These are phyloP conservation scores for Rhagologus leucostigma DNA, from an alignment of 2,113 vertebrate species.

Conservation along the genomic window DNA sequence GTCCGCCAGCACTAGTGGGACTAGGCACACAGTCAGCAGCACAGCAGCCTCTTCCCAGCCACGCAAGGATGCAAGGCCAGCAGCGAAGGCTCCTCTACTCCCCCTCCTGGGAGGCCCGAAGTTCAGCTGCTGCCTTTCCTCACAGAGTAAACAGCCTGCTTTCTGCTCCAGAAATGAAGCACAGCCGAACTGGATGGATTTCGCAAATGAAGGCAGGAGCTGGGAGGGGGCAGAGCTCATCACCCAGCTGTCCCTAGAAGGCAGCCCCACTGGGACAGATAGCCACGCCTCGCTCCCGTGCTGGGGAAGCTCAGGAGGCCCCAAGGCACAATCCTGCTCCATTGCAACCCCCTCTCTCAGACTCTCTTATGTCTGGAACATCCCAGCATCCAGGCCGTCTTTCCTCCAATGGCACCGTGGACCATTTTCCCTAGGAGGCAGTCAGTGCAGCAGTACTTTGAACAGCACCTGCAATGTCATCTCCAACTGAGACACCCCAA, in stretches of 20 bases:
- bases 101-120: conserved; percentile 23
- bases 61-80: too few relatives aligned
- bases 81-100: conserved; percentile 3
- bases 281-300: accelerated
- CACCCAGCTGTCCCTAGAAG: not conserved
- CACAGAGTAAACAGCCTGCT: not conserved
- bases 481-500: not conserved
- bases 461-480: accelerated
- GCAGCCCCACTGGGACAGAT: not conserved
- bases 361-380: not conserved
- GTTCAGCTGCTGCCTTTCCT: not conserved
- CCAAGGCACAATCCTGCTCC: accelerated
- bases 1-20: accelerated
- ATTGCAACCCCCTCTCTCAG: not conserved
- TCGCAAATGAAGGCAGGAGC: not conserved
- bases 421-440: not conserved
- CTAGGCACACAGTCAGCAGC: not conserved
- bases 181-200: not conserved
- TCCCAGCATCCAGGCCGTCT: accelerated
- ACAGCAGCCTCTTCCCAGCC: not conserved
- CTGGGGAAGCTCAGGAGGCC: not conserved
- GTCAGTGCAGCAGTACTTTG: not conserved
- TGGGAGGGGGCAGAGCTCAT: not conserved
- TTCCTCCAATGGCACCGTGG: not conserved
- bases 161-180: not conserved